Percentiles rank a stretch among this genome's conserved stretches.
Evolutionary conservation across 2,113 vertebrate species (phyloP).

Genomic region (Corvus hawaiiensis): DNA sequence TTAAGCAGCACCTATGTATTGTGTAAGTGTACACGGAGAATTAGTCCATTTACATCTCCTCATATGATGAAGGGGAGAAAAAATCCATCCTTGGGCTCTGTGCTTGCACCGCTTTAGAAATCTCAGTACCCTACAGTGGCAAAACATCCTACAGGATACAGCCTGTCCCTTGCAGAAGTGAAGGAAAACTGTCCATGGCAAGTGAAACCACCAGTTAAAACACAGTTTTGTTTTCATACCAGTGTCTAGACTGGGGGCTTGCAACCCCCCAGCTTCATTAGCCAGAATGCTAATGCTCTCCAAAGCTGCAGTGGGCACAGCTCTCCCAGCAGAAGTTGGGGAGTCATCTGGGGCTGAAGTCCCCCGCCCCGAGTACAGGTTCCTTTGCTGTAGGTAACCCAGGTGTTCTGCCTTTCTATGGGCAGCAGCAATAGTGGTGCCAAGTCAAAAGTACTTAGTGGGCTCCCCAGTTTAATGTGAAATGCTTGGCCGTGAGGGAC

Average conservation of each 20-base stretch:
- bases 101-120: neutral
- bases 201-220: neutral
- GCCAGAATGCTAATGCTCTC: neutral
- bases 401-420: neutral
- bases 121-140: neutral
- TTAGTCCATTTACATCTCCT: neutral
- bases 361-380: neutral
- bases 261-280: neutral
- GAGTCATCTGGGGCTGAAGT: neutral
- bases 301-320: neutral
- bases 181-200: neutral
- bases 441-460: neutral
- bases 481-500: conserved; percentile 16
- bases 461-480: neutral
- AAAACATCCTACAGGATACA: neutral
- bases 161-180: neutral
- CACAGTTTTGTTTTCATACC: neutral
- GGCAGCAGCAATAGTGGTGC: neutral
- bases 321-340: neutral
- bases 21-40: neutral
- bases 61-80: neutral
- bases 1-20: neutral
- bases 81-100: neutral
- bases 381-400: neutral
- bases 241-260: neutral